phyloP scores from a whole-genome alignment of 1,140 invertebrate species.

The Rhyzopertha dominica region DNA sequence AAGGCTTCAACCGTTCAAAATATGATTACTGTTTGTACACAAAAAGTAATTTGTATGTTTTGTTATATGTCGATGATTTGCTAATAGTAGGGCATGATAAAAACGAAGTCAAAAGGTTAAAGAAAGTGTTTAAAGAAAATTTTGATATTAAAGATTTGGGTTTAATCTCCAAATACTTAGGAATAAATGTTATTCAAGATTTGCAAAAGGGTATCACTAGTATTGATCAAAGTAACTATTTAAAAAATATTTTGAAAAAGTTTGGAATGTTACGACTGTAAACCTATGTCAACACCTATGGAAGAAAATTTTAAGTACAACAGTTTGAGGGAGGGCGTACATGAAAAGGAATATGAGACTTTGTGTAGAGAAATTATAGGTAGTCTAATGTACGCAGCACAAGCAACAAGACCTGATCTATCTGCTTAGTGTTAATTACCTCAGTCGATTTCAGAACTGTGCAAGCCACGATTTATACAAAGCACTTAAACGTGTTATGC shows the following conservation, averaged over 20 bases:
- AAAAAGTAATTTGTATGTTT: too few species aligned
- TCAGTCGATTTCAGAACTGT: conserved; percentile 30
- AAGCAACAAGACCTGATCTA: conserved; percentile 30
- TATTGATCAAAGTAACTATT: conserved; percentile 14
- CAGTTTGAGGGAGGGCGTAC: conserved; percentile 12
- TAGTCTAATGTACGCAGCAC: conserved; percentile 32
- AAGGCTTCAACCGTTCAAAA: too few species aligned
- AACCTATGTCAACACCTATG: conserved; percentile 13
- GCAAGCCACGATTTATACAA: conserved; percentile 26
- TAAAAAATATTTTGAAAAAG: conserved; percentile 9
- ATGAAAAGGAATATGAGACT: too few species aligned
- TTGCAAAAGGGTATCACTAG: conserved; percentile 3
- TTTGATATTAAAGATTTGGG: too few species aligned
- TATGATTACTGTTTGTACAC: too few species aligned
- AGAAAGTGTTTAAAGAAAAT: too few species aligned
- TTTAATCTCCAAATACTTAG: conserved; percentile 12
- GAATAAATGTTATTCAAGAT: conserved; percentile 16
- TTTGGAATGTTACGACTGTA: conserved; percentile 16
- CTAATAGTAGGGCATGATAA: too few species aligned
- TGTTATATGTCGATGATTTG: too few species aligned
- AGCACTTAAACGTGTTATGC: too few species aligned
- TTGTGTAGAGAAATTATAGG: conserved; percentile 28
- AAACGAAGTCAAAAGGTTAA: too few species aligned
- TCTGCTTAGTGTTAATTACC: conserved; percentile 23
- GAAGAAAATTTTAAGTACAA: conserved; percentile 13